A percentile compares a stretch with the other conserved stretches of the same genome.
Conservation (phyloP, 1,140 invertebrate species). For the Tetramorium alpestre region DNA sequence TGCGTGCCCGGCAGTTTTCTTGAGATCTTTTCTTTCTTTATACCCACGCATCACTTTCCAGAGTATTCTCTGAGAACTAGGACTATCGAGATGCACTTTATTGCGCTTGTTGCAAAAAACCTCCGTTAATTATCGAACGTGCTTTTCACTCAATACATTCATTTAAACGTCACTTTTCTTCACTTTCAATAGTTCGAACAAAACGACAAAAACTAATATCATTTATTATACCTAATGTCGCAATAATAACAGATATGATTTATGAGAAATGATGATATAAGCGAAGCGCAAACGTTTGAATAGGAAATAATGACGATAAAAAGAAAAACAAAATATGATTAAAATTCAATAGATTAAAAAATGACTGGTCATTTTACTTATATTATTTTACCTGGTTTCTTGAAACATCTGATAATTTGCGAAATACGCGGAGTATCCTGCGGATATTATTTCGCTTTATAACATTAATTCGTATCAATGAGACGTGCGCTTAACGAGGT, state of each 20-base stretch:
- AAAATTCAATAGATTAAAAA: background rate
- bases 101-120: constrained; percentile 45
- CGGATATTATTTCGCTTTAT: background rate
- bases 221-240: background rate
- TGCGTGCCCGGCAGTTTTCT: background rate
- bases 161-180: background rate
- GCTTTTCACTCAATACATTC: constrained; percentile 12
- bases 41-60: constrained; percentile 51
- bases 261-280: background rate
- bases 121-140: constrained; percentile 21
- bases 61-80: constrained; percentile 50
- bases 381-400: background rate
- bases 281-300: background rate
- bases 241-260: background rate
- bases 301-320: background rate
- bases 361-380: background rate
- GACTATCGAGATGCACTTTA: constrained; percentile 16
- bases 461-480: background rate
- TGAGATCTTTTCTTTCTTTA: constrained; percentile 45
- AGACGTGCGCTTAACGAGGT: constrained; percentile 47
- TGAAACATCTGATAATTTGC: background rate
- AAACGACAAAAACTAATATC: background rate
- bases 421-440: background rate
- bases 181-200: background rate
- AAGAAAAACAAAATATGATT: background rate